Evolutionary conservation across 2,113 vertebrate genomes (phyloP).

Genomic region (Crotalus tigris): DNA sequence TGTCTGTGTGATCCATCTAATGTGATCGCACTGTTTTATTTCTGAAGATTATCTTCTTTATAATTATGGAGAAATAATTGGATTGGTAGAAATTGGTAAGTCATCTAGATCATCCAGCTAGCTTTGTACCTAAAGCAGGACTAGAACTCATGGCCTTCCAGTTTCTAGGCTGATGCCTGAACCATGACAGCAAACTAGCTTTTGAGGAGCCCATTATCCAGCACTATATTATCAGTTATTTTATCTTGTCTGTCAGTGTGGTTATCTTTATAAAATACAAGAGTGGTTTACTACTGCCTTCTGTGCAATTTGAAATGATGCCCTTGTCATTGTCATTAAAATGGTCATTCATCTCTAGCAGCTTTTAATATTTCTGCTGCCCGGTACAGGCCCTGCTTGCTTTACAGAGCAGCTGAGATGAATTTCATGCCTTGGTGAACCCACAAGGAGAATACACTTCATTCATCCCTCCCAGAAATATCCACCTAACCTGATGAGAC

Average conservation of each 20-base stretch:
- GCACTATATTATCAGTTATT: not conserved
- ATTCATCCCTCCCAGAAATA: not conserved
- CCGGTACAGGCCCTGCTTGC: not conserved
- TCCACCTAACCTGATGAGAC: not conserved
- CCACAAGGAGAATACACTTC: not conserved
- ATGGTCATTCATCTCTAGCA: not conserved
- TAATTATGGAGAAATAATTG: not conserved
- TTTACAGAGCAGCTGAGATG: not conserved
- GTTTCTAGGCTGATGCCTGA: not conserved
- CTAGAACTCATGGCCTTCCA: not conserved
- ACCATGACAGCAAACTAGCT: not conserved
- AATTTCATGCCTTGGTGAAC: not conserved
- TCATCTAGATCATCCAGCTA: not conserved
- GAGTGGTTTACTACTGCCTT: not conserved
- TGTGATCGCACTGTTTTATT: not conserved
- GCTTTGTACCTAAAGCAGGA: not conserved
- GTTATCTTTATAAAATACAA: not conserved
- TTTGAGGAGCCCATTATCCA: not conserved
- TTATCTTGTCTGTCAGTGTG: not conserved
- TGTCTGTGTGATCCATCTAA: not conserved
- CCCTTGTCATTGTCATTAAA: not conserved
- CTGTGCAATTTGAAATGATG: not conserved
- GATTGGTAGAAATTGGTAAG: not conserved
- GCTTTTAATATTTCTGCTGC: not conserved
- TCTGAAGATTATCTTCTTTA: not conserved